Base-by-base conservation (phyloP, 2,113 vertebrate species). In the Aleadryas rufinucha region DNA sequence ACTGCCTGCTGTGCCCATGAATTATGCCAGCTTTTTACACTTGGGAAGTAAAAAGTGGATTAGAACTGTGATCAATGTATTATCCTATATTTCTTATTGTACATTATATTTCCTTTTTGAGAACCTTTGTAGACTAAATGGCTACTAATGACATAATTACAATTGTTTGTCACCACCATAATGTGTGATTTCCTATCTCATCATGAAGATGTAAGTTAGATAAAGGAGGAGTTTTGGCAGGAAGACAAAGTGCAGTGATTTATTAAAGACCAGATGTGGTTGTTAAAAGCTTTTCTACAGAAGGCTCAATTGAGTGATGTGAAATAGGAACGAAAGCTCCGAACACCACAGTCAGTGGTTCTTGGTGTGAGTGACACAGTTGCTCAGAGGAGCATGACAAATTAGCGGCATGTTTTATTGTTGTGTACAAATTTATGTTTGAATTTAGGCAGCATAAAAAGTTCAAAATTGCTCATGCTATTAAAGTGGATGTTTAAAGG, bases 111-210 rank as follows among this genome's bases (percentile, higher is more conserved):
- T 98, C 97, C 97, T 97, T 98, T 98, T 96, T 96, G 97, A 97
- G 97, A 97, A 98, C 98, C 98, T 98, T 98, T 98, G 98, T 98
- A 96, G 97, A 97, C 98, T 98, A 99, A 98, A 98, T 98, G 98
- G 98, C 98, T 97, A 98, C 98, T 99, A 99, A 99, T 99, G 98
- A 98, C 98, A 98, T 98, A 98, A 98, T 99, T 99, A 98, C 98
- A 98, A 98, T 99, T 99, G 98, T 99, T 99, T 99, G 98, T 99
- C 98, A 98, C 98, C 97, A 98, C 98, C 97, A 94, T 99, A 98
- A 99, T 98, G 98, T 97, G 97, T 97, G 98, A 99, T 99, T 99
- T 99, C 98, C 98, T 98, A 98, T 99, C 98, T 99, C 98, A 98
- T 98, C 98, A 98, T 98, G 98, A 98, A 98, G 98, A 99, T 99